A percentile compares a stretch with the other conserved stretches of the same genome.
Conservation (phyloP, 1,140 invertebrate genomes). For the Orius insidiosus region DNA sequence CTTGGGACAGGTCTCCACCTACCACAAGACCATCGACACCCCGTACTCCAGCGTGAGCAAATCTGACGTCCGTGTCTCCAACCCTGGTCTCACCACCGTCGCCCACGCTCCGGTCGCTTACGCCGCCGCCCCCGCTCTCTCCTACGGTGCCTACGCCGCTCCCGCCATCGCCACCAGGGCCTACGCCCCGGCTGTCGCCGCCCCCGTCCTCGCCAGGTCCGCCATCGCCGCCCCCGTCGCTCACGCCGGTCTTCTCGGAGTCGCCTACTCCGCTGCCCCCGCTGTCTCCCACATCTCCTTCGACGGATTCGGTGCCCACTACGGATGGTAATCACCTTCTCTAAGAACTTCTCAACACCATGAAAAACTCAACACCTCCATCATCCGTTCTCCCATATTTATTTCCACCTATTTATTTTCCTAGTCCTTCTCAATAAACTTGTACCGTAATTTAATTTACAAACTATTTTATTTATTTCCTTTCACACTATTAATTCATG, state of each 20-base stretch:
- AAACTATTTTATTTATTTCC: too few relatives aligned
- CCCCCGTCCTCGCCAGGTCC: conserved; percentile 15
- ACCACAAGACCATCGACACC: conserved; percentile 25
- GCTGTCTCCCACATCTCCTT: conserved; percentile 20
- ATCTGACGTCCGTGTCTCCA: conserved; percentile 26
- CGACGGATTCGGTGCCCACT: conserved; percentile 22
- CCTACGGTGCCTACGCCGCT: conserved; percentile 15
- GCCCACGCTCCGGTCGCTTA: conserved; percentile 14
- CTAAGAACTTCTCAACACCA: too few relatives aligned
- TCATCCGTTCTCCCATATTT: too few relatives aligned
- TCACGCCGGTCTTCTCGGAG: conserved; percentile 18
- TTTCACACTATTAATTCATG: too few relatives aligned
- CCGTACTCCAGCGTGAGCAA: conserved; percentile 25
- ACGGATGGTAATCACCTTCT: conserved; percentile 20
- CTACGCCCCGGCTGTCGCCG: conserved; percentile 14
- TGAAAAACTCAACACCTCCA: too few relatives aligned
- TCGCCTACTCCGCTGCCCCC: conserved; percentile 20
- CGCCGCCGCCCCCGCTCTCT: conserved; percentile 17
- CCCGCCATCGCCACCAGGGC: conserved; percentile 15
- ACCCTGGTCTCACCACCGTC: conserved; percentile 22
- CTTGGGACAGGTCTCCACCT: conserved; percentile 24
- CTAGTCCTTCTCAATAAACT: too few relatives aligned
- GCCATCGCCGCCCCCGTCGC: conserved; percentile 12
- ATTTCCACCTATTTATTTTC: too few relatives aligned
- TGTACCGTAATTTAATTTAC: too few relatives aligned